Evolutionary conservation across 1,140 invertebrate genomes (phyloP).

Genomic region (Drosophila grimshawi): DNA sequence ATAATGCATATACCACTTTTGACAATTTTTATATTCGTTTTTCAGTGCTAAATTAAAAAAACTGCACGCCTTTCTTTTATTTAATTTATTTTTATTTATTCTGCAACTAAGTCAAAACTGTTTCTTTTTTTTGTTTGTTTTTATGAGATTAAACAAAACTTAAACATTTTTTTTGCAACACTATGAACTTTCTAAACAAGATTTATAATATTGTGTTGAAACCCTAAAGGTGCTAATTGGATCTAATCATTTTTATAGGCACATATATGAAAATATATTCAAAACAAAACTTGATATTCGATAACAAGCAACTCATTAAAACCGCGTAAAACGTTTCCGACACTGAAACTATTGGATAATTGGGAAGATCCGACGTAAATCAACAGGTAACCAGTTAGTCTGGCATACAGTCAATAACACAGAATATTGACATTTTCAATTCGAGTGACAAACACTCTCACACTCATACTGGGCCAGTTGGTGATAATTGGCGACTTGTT

Average conservation of each 20-base stretch:
- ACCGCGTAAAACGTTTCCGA: conserved; percentile 13
- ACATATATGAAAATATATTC: not conserved
- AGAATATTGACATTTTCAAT: conserved; percentile 62
- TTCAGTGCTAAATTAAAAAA: too few species aligned
- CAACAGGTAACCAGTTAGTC: conserved; percentile 1
- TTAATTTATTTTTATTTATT: too few species aligned
- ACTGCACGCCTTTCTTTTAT: too few species aligned
- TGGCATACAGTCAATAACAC: conserved; percentile 27
- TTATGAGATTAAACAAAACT: too few species aligned
- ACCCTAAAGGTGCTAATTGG: not conserved
- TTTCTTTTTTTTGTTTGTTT: too few species aligned
- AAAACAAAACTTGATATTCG: not conserved
- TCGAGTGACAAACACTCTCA: conserved; percentile 53
- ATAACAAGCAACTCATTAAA: conserved; percentile 26
- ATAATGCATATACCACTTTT: too few species aligned
- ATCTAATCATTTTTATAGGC: not conserved
- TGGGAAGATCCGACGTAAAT: conserved; percentile 8
- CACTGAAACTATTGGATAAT: conserved; percentile 13
- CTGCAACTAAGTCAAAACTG: too few species aligned
- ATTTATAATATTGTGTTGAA: not conserved
- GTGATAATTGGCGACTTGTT: conserved; percentile 57
- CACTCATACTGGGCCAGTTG: conserved; percentile 26
- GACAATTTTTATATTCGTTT: too few species aligned
- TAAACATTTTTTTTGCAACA: too few species aligned
- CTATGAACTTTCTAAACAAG: not conserved